Evolutionary conservation across 2,888 invertebrate species (phyloP), one percentile per base, ranked within the genome.

Genomic region (Hemicrepidius hirtus): DNA sequence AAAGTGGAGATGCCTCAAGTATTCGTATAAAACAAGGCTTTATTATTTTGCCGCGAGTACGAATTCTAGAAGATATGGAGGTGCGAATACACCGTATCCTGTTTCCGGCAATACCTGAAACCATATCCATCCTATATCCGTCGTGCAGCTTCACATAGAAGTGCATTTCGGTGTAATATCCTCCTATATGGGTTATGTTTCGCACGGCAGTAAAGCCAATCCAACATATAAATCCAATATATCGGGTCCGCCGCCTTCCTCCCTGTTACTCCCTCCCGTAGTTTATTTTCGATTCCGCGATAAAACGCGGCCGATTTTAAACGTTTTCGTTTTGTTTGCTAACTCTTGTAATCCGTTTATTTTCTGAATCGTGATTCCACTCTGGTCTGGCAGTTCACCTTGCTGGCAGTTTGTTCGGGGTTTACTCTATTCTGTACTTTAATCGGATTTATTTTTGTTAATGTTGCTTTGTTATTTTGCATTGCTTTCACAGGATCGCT

Each of bases 321-420:
- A 64, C 50, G 50, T 50, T 64, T 62, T 49, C 50, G 50, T 64
- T 64, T 49, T 64, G 64, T 64, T 50, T 50, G 50, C 64, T 50
- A 64, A 64, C 37, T 49, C 64, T 50, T 64, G 50, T 64, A 50
- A 64, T 64, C 50, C 50, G 64, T 64, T 50, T 64, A 64, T 64
- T 64, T 64, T 64, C 21, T 20, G 64, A 50, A 64, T 64, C 64
- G 50, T 50, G 64, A 64, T 50, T 64, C 50, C 20, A 50, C 28
- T 21, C 49, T 13, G 16, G 37, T 32, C 50, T 37, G 12, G 16
- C 18, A n/a, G n/a, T n/a, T n/a, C n/a, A n/a, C n/a, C n/a, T n/a
- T n/a, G n/a, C 50, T 37, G 12, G 16, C 18, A 50, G 64, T 64
- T 64, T 64, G 37, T 50, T 64, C 44, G 35, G 37, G 50, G 18